Evolutionary conservation across 37 sponge, comb jelly and placozoan genomes (phyloP).

Genomic region (Cladorhizidae sp.): DNA sequence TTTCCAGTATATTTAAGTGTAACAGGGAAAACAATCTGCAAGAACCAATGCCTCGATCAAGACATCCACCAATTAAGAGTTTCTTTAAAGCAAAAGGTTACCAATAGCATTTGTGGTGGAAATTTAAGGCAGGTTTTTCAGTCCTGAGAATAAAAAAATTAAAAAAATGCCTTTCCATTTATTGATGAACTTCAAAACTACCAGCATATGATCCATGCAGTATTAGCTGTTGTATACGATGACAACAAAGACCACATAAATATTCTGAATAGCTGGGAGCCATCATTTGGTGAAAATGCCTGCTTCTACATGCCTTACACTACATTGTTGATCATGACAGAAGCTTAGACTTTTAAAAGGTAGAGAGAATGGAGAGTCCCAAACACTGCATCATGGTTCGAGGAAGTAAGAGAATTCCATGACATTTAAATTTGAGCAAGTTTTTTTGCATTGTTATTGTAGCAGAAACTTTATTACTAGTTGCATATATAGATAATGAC

Average conservation of each 20-base stretch:
- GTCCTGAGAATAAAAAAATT: neutral
- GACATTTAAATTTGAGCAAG: too few species aligned
- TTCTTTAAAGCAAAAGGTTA: neutral
- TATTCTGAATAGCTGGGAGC: constrained; percentile 22
- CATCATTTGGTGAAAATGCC: constrained; percentile 5
- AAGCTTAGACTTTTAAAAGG: constrained; percentile 17
- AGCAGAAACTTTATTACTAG: too few species aligned
- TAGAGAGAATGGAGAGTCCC: neutral
- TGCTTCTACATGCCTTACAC: constrained; percentile 27
- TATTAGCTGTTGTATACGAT: constrained; percentile 23
- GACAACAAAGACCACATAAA: neutral
- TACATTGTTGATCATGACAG: neutral
- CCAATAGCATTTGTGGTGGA: constrained; percentile 8
- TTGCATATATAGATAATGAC: too few species aligned
- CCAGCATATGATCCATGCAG: neutral
- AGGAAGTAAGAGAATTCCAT: too few species aligned
- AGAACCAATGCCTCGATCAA: constrained; percentile 6
- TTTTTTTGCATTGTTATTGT: too few species aligned
- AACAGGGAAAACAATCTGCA: constrained; percentile 4
- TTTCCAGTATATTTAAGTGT: neutral
- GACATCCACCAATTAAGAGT: constrained; percentile 5
- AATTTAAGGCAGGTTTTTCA: neutral
- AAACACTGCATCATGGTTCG: too few species aligned
- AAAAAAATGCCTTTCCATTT: neutral
- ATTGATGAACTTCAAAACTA: neutral